A percentile compares a stretch with the other conserved stretches of the same genome.
phyloP scores from a whole-genome alignment of 2,888 invertebrate species.

The Limnephilus lunatus region DNA sequence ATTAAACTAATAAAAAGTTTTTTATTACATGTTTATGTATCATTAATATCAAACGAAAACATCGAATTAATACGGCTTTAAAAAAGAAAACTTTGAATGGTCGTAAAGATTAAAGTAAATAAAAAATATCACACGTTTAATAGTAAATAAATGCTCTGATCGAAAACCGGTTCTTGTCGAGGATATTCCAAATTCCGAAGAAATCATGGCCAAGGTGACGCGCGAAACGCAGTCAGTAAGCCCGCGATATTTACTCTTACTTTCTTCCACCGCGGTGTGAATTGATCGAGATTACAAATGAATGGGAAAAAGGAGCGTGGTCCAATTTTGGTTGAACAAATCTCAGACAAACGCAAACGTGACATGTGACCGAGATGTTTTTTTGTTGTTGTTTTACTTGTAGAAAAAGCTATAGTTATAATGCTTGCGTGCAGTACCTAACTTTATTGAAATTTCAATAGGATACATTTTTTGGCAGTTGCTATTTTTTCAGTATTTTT shows the following conservation, averaged over 20 bases:
- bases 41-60: neutral
- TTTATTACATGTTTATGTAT: neutral
- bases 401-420: neutral
- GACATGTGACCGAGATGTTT: neutral
- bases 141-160: neutral
- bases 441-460: no score
- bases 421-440: no score
- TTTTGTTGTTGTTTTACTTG: neutral
- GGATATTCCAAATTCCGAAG: neutral
- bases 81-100: neutral
- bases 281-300: neutral
- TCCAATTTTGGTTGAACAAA: neutral
- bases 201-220: neutral
- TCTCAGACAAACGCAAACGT: neutral
- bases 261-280: neutral
- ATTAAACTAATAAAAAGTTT: no score
- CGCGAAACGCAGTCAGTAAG: neutral
- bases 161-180: neutral
- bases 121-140: neutral
- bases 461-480: no score
- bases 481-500: no score
- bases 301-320: neutral
- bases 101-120: neutral
- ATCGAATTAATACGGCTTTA: neutral
- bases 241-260: conserved; percentile 6